These are phyloP conservation scores for Corvus hawaiiensis DNA, from an alignment of 2,113 vertebrate genomes.

Conservation along the genomic window DNA sequence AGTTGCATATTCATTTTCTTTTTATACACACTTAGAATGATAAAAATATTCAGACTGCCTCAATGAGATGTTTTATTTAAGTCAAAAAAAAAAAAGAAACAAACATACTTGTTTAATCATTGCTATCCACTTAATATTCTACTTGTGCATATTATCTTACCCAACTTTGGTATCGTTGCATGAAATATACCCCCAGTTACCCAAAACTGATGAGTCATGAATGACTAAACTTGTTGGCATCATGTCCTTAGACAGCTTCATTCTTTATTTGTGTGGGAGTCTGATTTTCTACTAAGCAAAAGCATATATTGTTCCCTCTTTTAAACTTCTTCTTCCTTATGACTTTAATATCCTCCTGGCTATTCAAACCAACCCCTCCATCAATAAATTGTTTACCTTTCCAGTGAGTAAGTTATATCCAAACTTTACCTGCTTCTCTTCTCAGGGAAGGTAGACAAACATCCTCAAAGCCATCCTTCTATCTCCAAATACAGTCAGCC, in stretches of 20 bases:
- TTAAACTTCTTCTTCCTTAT: neutral
- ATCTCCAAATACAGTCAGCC: neutral
- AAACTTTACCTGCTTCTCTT: neutral
- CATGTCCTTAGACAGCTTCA: neutral
- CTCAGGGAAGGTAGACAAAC: neutral
- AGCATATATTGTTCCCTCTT: neutral
- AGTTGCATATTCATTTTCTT: neutral
- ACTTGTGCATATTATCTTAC: neutral
- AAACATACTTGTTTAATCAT: neutral
- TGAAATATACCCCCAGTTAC: neutral
- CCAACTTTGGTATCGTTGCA: accelerated
- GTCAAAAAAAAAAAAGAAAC: neutral
- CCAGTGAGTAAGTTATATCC: neutral
- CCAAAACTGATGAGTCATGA: neutral
- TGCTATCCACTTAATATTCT: neutral
- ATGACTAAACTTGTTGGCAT: neutral
- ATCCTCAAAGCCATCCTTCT: neutral
- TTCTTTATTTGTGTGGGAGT: neutral
- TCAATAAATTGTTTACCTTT: neutral
- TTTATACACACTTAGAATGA: neutral
- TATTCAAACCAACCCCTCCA: neutral
- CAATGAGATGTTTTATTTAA: neutral
- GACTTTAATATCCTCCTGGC: neutral
- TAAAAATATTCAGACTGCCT: neutral
- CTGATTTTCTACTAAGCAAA: neutral